Evolutionary conservation across 2,888 invertebrate species (phyloP).

Genomic region (Podotricha telesiphe): DNA sequence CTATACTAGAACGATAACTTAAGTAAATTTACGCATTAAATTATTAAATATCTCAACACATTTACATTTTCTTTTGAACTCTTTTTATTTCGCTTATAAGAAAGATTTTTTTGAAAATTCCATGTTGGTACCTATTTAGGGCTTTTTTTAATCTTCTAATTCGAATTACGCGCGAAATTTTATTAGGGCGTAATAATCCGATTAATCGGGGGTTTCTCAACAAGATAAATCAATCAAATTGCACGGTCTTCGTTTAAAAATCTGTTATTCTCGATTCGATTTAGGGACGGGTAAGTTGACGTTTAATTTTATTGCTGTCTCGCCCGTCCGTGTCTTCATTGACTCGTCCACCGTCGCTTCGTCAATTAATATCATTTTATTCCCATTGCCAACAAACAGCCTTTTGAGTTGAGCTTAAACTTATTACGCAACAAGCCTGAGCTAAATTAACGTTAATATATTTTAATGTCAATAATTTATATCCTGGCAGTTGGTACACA

Average conservation of each 20-base stretch:
- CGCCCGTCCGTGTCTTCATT: constrained; percentile 66
- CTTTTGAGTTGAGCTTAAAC: constrained; percentile 24
- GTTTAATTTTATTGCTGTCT: constrained; percentile 59
- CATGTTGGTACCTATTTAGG: background rate
- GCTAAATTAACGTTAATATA: background rate
- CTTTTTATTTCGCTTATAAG: background rate
- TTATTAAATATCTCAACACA: constrained; percentile 24
- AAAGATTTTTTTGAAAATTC: constrained; percentile 1
- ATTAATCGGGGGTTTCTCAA: constrained; percentile 33
- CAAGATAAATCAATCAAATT: constrained; percentile 38
- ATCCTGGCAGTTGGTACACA: too few relatives aligned
- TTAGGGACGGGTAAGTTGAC: constrained; percentile 51
- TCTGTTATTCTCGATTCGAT: constrained; percentile 45
- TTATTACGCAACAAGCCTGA: background rate
- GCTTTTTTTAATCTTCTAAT: background rate
- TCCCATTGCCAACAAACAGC: constrained; percentile 57
- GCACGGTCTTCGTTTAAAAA: constrained; percentile 40
- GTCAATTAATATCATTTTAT: constrained; percentile 76
- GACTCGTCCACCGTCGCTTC: constrained; percentile 56
- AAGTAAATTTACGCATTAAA: constrained; percentile 35
- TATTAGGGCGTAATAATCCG: constrained; percentile 29
- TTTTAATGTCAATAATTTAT: background rate
- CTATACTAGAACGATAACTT: constrained; percentile 37
- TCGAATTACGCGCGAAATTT: constrained; percentile 2
- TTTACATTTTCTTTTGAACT: constrained; percentile 5